A percentile compares a stretch with the other conserved stretches of the same genome.
phyloP scores from a whole-genome alignment of 2,113 vertebrate genomes.

The Sus scrofa region DNA sequence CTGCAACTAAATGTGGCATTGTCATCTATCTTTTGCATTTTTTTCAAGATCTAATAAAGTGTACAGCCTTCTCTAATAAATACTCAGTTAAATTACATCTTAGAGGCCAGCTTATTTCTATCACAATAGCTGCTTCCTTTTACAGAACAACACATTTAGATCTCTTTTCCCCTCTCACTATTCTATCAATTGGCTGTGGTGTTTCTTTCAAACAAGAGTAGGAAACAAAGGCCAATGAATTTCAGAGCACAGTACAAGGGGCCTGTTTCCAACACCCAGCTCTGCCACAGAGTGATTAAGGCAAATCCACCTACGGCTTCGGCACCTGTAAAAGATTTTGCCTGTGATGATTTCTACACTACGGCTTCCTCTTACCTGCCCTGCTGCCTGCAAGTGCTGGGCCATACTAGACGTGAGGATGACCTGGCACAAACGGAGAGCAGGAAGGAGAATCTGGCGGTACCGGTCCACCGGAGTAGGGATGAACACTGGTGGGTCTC shows the following conservation, averaged over 20 bases:
- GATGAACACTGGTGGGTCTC: slow-evolving; percentile 95
- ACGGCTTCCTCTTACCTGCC: slow-evolving; percentile 90
- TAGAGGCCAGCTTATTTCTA: slow-evolving; percentile 17
- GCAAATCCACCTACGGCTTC: background rate
- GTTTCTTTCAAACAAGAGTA: background rate
- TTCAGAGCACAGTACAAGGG: background rate
- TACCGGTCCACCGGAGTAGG: slow-evolving; percentile 96
- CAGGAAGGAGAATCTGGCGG: slow-evolving; percentile 96
- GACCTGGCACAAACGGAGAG: slow-evolving; percentile 95
- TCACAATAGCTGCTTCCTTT: background rate
- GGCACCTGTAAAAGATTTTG: background rate
- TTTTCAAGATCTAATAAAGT: background rate
- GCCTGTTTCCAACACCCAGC: background rate
- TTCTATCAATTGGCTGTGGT: background rate
- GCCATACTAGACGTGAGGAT: slow-evolving; percentile 96
- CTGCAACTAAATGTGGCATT: background rate
- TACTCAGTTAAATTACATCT: background rate
- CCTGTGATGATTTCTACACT: background rate
- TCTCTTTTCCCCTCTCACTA: slow-evolving; percentile 16
- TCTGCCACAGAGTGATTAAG: background rate
- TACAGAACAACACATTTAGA: background rate
- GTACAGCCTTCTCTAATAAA: background rate
- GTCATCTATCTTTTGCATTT: background rate
- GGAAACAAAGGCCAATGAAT: background rate
- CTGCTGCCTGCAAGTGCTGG: slow-evolving; percentile 96